Conservation (phyloP, 2,797 vertebrate species). For the Enteromius trimaculatus region DNA sequence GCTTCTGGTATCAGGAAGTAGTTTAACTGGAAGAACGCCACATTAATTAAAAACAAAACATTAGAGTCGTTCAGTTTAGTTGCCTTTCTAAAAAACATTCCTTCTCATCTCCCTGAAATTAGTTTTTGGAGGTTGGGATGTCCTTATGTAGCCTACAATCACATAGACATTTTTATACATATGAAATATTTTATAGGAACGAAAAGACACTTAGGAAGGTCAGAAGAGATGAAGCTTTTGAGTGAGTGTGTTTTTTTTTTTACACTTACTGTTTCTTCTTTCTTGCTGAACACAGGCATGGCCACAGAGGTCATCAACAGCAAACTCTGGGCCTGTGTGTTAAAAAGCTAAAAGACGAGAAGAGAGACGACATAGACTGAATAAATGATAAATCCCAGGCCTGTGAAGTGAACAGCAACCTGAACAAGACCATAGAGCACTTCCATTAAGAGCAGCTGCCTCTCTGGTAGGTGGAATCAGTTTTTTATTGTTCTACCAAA, state of each 20-base stretch:
- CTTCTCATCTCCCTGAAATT: too few relatives aligned
- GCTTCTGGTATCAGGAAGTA: neutral
- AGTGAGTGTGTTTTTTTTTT: neutral
- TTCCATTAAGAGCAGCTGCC: neutral
- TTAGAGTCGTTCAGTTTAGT: neutral
- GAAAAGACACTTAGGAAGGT: neutral
- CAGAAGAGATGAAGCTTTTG: neutral
- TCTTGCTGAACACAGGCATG: constrained; percentile 98
- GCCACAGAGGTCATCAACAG: constrained; percentile 94
- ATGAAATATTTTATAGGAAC: neutral
- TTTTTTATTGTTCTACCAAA: constrained; percentile 1
- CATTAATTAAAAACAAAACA: too few relatives aligned
- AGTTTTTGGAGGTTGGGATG: too few relatives aligned
- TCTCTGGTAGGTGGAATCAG: neutral
- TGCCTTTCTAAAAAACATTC: neutral
- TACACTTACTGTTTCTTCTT: constrained; percentile 90
- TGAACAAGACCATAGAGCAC: neutral
- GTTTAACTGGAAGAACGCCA: neutral
- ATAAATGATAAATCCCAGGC: neutral
- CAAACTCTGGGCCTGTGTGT: constrained; percentile 86
- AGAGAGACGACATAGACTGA: constrained; percentile 4
- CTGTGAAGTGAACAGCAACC: neutral
- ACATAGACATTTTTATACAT: neutral
- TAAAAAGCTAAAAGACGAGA: constrained; percentile 80
- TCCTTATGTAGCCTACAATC: neutral